Evolutionary conservation across 2,113 vertebrate genomes (phyloP).

Genomic region (Glaucomys volans): DNA sequence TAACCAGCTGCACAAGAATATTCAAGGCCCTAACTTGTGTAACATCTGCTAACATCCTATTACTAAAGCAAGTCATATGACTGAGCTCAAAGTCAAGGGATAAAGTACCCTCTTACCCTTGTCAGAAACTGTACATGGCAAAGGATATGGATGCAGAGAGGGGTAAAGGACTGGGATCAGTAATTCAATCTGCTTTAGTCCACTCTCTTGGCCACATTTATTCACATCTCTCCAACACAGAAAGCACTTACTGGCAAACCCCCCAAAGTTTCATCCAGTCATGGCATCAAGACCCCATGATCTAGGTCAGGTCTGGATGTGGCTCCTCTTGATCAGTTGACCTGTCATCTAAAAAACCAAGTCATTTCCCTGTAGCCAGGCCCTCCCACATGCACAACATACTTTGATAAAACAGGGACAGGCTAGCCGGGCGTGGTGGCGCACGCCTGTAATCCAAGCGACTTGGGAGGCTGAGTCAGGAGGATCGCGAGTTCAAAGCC

Average conservation of each 20-base stretch:
- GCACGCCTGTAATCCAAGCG: too few relatives aligned
- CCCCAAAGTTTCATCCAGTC: background rate
- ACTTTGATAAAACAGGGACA: background rate
- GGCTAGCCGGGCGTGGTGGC: too few relatives aligned
- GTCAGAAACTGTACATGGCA: background rate
- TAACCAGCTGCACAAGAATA: background rate
- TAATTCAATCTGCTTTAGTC: background rate
- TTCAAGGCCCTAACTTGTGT: background rate
- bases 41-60: background rate
- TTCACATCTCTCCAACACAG: background rate
- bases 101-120: background rate
- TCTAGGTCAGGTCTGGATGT: background rate
- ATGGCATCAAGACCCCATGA: background rate
- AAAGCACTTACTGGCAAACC: conserved; percentile 2
- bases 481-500: too few relatives aligned
- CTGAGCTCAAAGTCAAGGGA: background rate
- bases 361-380: background rate
- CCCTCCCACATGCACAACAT: background rate
- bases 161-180: background rate
- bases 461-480: too few relatives aligned
- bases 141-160: background rate
- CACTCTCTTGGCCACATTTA: background rate
- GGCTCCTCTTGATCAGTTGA: background rate
- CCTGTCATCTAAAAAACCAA: conserved; percentile 11
- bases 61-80: background rate